Base-by-base conservation (phyloP, 2,888 invertebrate species). In the Lysandra bellargus region DNA sequence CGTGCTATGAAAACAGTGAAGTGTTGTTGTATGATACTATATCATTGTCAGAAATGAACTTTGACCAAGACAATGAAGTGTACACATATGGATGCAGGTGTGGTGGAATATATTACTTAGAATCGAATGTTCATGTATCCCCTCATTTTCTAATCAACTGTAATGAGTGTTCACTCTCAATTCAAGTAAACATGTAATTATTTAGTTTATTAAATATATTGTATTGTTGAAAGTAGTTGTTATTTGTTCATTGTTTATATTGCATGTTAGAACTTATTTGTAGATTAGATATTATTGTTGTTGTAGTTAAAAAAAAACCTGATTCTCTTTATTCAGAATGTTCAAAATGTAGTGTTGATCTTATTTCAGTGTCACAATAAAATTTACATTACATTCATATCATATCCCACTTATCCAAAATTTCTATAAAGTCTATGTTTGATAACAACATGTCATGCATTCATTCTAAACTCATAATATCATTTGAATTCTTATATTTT, bases 111-210 rank as follows among this genome's bases (percentile, higher is more conserved):
- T 96, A 96, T 88, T 84, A 89, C 57, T 89, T 96, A 53, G 85
- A 92, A 75, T 78, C 79, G 1, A 83, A 77, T 84, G 87, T 87
- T 61, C 81, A 80, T 53, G 79, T 83, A 37, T 80, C 83, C 9
- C 80, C 84, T 73, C 93, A 94, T 86, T 91, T 95, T 86, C 87
- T 95, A 83, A 93, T 96, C 83, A 95, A 95, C 83, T 97, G 97
- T 91, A 95, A 96, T 86, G 96, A 97, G 89, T 97, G 97, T 90
- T 97, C 97, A 78, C 96, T 97, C 88, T 95, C 96, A 84, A 95
- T 97, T 86, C 89, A 95, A 84, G 90, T 96, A 77, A 93, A 94
- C 83, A 85, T 87, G 82, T 80, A 80, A 78, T 60, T 79, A 72
- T n/a, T 78, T 57, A 4, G 44, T 69, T 72, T 44, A 74, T 53